Conservation (phyloP, 2,113 vertebrate genomes). For the Grallaria varia region DNA sequence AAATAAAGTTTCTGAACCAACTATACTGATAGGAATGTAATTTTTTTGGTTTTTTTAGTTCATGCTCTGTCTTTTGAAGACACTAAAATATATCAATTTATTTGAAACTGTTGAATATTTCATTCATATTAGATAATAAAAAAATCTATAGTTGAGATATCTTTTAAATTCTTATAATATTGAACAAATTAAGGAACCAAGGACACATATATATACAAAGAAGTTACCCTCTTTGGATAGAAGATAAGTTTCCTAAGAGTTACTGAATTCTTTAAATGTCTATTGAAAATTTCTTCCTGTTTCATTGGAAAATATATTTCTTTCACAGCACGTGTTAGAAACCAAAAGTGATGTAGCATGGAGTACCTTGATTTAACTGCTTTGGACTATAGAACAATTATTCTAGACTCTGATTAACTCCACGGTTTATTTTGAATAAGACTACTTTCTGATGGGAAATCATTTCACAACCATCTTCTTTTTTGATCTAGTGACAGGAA, state of each 20-base stretch:
- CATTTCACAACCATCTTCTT: neutral
- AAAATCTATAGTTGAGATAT: neutral
- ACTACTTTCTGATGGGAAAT: neutral
- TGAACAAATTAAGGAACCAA: neutral
- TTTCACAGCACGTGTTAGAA: neutral
- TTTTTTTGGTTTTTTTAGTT: neutral
- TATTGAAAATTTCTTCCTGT: neutral
- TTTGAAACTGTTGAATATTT: neutral
- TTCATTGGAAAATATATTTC: neutral
- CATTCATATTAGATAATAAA: neutral
- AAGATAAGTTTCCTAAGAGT: neutral
- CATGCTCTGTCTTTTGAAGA: neutral
- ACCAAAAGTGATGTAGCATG: neutral
- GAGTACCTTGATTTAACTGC: neutral
- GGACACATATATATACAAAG: neutral
- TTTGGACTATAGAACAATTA: neutral
- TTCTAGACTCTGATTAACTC: neutral
- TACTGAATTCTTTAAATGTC: neutral
- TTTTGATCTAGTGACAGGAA: neutral
- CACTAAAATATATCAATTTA: neutral
- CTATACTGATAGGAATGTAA: neutral
- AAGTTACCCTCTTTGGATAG: neutral
- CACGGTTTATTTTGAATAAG: neutral
- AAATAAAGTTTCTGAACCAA: neutral
- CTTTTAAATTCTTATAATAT: neutral